Conservation (phyloP, 2,113 vertebrate genomes). For the Suncus etruscus region DNA sequence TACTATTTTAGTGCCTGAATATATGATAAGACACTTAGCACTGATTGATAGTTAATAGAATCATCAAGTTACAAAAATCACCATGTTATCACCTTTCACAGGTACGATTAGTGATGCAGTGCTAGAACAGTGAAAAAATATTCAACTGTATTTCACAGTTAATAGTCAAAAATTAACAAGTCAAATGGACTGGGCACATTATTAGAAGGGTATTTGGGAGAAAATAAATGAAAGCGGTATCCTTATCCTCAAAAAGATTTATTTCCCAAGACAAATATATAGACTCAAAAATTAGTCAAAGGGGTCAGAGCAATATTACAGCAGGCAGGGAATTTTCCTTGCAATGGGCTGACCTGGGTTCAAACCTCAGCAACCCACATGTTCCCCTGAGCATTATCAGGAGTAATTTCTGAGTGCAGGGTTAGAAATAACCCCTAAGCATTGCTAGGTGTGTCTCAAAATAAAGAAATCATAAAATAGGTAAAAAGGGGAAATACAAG, state of each 20-base stretch:
- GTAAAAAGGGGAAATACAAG: neutral
- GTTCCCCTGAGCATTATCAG: too few species aligned
- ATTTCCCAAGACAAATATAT: neutral
- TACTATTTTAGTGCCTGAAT: conserved; percentile 23
- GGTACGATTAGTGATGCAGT: neutral
- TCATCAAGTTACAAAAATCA: neutral
- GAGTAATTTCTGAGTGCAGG: too few species aligned
- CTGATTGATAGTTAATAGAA: conserved; percentile 20
- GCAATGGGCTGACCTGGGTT: too few species aligned
- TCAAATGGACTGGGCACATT: neutral
- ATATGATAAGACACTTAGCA: conserved; percentile 37
- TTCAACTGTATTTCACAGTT: neutral
- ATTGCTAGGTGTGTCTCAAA: too few species aligned
- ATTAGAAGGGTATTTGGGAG: accelerated
- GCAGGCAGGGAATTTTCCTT: too few species aligned
- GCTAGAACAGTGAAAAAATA: neutral
- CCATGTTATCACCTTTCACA: neutral
- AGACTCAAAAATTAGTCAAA: neutral
- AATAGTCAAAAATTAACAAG: neutral
- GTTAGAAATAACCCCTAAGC: too few species aligned
- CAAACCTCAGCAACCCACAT: too few species aligned
- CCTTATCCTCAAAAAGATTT: neutral
- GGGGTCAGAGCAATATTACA: neutral
- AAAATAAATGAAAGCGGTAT: neutral
- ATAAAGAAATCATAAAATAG: neutral